Conservation (phyloP, 2,113 vertebrate genomes). For the Paradisaea rubra region DNA sequence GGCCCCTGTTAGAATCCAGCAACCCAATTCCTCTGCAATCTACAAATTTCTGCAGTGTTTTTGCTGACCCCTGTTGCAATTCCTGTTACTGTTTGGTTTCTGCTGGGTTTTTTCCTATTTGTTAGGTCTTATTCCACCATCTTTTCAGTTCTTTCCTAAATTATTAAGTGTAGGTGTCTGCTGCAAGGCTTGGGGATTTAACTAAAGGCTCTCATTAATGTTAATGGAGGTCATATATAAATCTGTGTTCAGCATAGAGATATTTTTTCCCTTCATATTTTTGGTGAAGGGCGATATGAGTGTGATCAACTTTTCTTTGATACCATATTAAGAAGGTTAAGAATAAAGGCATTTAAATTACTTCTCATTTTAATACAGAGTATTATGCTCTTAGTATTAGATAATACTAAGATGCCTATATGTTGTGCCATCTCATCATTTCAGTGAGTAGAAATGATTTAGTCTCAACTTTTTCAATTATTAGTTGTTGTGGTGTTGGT, state of each 20-base stretch:
- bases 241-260: background rate
- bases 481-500: background rate
- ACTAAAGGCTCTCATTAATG: background rate
- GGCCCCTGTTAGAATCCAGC: background rate
- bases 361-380: background rate
- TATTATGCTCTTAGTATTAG: background rate
- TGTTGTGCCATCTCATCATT: background rate
- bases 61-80: background rate
- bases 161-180: background rate
- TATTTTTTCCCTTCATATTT: background rate
- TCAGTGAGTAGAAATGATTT: background rate
- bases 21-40: background rate
- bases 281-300: background rate
- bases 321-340: background rate
- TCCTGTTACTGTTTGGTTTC: background rate
- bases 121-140: background rate
- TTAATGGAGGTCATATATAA: background rate
- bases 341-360: background rate
- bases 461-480: background rate
- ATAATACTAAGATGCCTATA: background rate
- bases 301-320: background rate
- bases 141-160: background rate
- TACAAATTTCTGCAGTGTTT: background rate
- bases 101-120: background rate
- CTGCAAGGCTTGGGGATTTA: background rate